Conservation (phyloP, 2,888 invertebrate species). For the Acronicta psi region DNA sequence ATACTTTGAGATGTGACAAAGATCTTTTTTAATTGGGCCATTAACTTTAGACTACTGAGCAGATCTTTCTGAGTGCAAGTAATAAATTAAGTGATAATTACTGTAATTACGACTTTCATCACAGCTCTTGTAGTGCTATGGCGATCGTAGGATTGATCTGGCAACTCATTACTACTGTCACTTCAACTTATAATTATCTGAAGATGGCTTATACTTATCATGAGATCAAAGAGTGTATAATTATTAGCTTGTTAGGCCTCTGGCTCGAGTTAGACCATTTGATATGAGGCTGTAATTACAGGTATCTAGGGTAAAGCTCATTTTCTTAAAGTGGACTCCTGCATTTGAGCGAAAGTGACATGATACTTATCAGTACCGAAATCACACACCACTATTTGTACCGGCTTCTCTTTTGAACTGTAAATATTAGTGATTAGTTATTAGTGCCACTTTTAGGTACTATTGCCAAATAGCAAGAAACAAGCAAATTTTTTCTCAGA, state of each 20-base stretch:
- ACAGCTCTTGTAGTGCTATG: conserved; percentile 9
- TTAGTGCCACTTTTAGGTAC: no score
- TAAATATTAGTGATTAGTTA: no score
- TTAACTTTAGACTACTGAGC: conserved; percentile 42
- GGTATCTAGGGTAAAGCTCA: background rate
- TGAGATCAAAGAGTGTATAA: conserved; percentile 15
- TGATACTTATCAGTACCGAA: no score
- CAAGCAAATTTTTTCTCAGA: no score
- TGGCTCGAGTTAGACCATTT: background rate
- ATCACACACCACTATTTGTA: no score
- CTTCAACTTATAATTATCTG: conserved; percentile 21
- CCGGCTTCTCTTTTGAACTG: no score
- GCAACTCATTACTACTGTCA: conserved; percentile 17
- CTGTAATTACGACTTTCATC: conserved; percentile 36
- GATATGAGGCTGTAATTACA: conserved; percentile 21
- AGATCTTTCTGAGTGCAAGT: conserved; percentile 14
- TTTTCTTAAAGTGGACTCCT: background rate
- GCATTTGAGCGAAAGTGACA: no score
- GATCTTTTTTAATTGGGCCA: conserved; percentile 23
- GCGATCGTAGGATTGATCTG: background rate
- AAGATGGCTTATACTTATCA: conserved; percentile 16
- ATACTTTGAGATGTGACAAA: conserved; percentile 40
- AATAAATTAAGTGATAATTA: conserved; percentile 32
- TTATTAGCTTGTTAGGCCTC: conserved; percentile 31
- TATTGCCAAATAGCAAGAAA: no score